A percentile compares a stretch with the other conserved stretches of the same genome.
Evolutionary conservation across 2,113 vertebrate genomes (phyloP).

Genomic region (Bombycilla garrulus): DNA sequence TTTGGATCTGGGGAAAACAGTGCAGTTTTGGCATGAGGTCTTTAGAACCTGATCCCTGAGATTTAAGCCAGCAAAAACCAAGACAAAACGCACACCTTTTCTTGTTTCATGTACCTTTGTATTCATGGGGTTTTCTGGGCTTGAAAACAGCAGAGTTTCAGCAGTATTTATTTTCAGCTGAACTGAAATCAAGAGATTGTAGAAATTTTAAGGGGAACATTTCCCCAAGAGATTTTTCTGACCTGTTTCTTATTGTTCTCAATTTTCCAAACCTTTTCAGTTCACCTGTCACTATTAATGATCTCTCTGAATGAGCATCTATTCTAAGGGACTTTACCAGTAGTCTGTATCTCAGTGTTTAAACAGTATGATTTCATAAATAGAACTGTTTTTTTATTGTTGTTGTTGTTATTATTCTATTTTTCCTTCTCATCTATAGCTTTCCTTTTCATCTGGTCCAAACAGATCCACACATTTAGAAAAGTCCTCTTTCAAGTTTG

Average conservation of each 20-base stretch:
- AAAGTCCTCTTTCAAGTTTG: neutral
- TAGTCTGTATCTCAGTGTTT: conserved; percentile 1
- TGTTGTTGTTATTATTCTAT: neutral
- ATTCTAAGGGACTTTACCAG: conserved; percentile 5
- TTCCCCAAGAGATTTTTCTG: neutral
- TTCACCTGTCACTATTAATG: conserved; percentile 24
- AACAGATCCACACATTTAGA: neutral
- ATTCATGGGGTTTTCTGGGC: neutral
- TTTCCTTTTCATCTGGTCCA: conserved; percentile 55
- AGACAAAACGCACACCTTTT: neutral
- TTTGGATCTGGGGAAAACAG: neutral
- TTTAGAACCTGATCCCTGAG: neutral
- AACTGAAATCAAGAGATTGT: neutral
- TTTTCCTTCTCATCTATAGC: conserved; percentile 18
- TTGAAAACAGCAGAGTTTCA: neutral
- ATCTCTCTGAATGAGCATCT: neutral
- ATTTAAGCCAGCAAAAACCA: neutral
- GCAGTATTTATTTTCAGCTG: neutral
- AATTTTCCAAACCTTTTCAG: neutral
- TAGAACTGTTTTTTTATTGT: neutral
- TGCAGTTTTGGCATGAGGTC: neutral
- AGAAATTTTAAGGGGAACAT: neutral
- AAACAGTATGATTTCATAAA: conserved; percentile 35
- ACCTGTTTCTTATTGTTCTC: neutral
- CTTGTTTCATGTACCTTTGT: neutral